Evolutionary conservation across 2,113 vertebrate genomes (phyloP).

Genomic region (Pangasianodon gigas): DNA sequence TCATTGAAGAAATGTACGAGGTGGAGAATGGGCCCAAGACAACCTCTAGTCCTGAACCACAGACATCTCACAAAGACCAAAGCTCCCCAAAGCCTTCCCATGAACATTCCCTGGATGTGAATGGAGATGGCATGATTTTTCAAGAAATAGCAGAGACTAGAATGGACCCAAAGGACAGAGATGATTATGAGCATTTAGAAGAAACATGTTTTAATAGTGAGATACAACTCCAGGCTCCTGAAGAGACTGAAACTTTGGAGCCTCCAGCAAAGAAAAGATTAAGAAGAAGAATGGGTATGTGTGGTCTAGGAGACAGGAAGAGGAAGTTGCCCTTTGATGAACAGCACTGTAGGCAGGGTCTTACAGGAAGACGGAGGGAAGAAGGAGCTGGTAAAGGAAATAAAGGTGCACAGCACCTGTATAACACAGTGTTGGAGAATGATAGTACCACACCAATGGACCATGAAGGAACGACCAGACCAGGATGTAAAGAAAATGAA

Average conservation of each 20-base stretch:
- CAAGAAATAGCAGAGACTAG: not conserved
- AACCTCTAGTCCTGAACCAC: constrained; percentile 4
- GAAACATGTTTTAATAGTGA: not conserved
- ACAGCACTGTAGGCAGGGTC: not conserved
- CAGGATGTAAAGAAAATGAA: not conserved
- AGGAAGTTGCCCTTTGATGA: constrained; percentile 37
- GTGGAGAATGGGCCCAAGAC: not conserved
- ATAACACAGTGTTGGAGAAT: not conserved
- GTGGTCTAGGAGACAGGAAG: constrained; percentile 59
- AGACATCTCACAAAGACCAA: not conserved
- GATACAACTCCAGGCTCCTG: not conserved
- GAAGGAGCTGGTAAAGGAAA: not conserved
- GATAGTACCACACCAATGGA: not conserved
- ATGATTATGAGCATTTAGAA: not conserved
- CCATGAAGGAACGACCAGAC: not conserved
- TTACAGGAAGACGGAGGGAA: constrained; percentile 13
- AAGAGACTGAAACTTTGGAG: not conserved
- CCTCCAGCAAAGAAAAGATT: constrained; percentile 55
- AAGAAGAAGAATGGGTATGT: constrained; percentile 70
- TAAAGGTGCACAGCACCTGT: not conserved
- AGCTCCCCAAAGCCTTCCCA: not conserved
- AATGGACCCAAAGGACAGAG: not conserved
- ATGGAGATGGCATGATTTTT: not conserved
- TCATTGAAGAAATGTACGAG: not conserved
- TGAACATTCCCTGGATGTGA: not conserved